Conservation (phyloP, 2,888 invertebrate species). For the Epinotia demarniana region DNA sequence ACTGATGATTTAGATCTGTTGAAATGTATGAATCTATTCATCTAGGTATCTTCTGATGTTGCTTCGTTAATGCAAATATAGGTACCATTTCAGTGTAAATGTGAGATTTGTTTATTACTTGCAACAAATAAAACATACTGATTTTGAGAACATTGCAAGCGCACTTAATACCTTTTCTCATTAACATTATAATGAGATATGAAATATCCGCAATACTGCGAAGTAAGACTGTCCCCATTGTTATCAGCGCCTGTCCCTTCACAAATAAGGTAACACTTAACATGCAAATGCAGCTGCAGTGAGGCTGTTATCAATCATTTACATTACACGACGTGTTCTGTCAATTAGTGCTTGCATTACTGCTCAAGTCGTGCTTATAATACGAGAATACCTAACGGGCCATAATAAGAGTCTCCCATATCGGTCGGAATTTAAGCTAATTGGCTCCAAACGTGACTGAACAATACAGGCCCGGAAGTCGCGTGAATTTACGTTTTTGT, state of each 20-base stretch:
- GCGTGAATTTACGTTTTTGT: conserved; percentile 66
- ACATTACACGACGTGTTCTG: conserved; percentile 69
- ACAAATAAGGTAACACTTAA: conserved; percentile 41
- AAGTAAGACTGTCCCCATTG: conserved; percentile 18
- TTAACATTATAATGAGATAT: not conserved
- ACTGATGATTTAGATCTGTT: not conserved
- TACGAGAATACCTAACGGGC: conserved; percentile 56
- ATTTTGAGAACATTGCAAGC: not conserved
- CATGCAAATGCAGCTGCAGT: conserved; percentile 34
- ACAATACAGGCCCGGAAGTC: conserved; percentile 69
- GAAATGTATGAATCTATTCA: not conserved
- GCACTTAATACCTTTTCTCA: not conserved
- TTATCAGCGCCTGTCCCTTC: conserved; percentile 25
- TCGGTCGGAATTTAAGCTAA: conserved; percentile 79
- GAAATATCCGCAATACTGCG: not conserved
- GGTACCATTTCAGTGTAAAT: too few relatives aligned
- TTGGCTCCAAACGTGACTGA: conserved; percentile 71
- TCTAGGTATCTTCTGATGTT: not conserved
- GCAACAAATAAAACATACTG: not conserved
- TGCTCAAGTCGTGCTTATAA: conserved; percentile 60
- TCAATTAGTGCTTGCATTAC: conserved; percentile 75
- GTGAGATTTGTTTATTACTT: not conserved
- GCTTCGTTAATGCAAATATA: not conserved
- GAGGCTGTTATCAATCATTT: conserved; percentile 62
- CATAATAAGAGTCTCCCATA: conserved; percentile 67